phyloP scores from a whole-genome alignment of 2,797 vertebrate species.

The Myotis vivesi region DNA sequence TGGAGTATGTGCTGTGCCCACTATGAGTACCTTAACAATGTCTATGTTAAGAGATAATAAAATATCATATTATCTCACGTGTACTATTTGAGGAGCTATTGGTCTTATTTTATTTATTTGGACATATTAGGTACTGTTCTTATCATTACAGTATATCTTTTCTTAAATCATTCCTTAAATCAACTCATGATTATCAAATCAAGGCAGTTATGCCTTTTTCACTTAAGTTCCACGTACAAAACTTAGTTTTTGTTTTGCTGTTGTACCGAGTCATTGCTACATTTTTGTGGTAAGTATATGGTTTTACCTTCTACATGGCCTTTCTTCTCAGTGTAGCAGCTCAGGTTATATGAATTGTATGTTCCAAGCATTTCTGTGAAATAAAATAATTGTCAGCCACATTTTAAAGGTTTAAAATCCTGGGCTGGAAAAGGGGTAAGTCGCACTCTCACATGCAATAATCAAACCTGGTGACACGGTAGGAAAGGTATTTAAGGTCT shows the following conservation, averaged over 20 bases:
- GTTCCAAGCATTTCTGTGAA: neutral
- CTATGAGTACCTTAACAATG: neutral
- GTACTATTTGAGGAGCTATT: neutral
- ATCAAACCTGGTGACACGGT: neutral
- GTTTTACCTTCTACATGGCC: neutral
- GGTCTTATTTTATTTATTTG: neutral
- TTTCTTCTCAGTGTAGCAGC: neutral
- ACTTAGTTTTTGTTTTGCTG: neutral
- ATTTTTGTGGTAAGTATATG: neutral
- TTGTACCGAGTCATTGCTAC: neutral
- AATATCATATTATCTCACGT: neutral
- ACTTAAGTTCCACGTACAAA: neutral
- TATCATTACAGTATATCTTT: neutral
- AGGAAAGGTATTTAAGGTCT: neutral
- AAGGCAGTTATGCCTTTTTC: neutral
- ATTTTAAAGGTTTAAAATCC: neutral
- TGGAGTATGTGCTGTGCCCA: neutral
- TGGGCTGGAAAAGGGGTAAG: neutral
- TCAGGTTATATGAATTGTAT: neutral
- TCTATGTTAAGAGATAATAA: neutral
- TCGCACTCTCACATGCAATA: neutral
- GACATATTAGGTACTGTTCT: neutral
- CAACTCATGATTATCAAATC: neutral
- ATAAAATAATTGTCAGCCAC: neutral
- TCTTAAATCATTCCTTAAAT: neutral